These are phyloP conservation scores for Zelleria hepariella DNA, from an alignment of 2,888 invertebrate species.

Conservation along the genomic window DNA sequence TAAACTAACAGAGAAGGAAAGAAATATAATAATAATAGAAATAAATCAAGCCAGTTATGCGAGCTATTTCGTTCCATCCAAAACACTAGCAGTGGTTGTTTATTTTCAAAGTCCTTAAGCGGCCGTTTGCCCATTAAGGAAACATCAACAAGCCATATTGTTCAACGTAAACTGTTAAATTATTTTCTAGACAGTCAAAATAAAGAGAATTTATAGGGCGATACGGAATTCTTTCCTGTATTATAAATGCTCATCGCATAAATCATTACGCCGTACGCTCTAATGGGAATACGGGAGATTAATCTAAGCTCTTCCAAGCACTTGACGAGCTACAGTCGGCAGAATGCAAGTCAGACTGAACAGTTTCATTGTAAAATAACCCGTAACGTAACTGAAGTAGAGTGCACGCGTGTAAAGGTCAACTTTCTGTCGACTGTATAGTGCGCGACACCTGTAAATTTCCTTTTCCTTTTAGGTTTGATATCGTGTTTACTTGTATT, in stretches of 20 bases:
- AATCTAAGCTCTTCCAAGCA: neutral
- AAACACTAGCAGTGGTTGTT: neutral
- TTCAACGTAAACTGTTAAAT: slow-evolving; percentile 25
- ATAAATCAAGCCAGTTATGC: slow-evolving; percentile 17
- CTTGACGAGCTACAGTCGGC: no score
- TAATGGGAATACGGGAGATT: neutral
- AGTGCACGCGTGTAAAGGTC: no score
- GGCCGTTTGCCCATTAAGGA: slow-evolving; percentile 7
- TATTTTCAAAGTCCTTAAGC: slow-evolving; percentile 1
- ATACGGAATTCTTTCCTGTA: neutral
- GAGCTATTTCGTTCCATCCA: neutral
- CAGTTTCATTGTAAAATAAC: no score
- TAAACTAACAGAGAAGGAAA: neutral
- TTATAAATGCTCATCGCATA: neutral
- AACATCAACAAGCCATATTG: slow-evolving; percentile 25
- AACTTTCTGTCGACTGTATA: no score
- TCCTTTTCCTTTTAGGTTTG: no score
- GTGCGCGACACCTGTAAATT: no score
- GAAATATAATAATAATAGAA: slow-evolving; percentile 7
- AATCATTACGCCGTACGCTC: neutral
- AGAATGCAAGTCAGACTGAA: no score
- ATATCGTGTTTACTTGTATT: no score
- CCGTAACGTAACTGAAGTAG: no score
- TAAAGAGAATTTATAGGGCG: slow-evolving; percentile 13
- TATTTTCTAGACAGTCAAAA: slow-evolving; percentile 11